Percentiles rank a stretch among this genome's conserved stretches.
Conservation (phyloP, 2,113 vertebrate genomes). For the Coracopsis vasa region DNA sequence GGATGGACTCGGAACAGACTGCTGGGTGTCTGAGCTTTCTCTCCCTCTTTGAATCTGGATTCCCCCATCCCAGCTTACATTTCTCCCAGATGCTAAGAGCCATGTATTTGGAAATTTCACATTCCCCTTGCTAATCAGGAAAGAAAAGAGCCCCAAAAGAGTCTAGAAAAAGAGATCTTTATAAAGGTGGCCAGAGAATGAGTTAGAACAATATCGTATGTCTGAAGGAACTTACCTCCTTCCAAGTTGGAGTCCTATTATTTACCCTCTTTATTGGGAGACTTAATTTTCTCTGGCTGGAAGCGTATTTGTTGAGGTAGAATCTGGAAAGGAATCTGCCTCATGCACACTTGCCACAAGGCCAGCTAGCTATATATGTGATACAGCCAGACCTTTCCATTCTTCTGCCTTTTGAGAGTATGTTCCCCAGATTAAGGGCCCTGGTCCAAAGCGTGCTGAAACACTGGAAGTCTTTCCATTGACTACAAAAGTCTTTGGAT, state of each 20-base stretch:
- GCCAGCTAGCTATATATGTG: constrained; percentile 20
- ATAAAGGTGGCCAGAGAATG: not conserved
- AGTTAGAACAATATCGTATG: constrained; percentile 13
- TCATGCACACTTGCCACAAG: constrained; percentile 1
- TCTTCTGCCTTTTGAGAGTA: constrained; percentile 7
- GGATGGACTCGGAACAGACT: not conserved
- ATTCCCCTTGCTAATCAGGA: not conserved
- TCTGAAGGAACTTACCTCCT: constrained; percentile 24
- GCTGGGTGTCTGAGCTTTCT: not conserved
- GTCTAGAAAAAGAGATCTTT: not conserved
- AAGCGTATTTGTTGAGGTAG: constrained; percentile 47
- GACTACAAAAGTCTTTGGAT: constrained; percentile 15
- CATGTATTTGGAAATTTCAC: not conserved
- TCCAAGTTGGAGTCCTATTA: constrained; percentile 33
- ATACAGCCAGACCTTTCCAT: not conserved
- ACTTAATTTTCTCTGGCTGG: constrained; percentile 37
- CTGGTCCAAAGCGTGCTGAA: constrained; percentile 32
- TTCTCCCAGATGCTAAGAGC: not conserved
- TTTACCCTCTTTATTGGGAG: constrained; percentile 25
- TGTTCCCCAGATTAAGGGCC: constrained; percentile 2
- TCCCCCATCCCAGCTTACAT: not conserved
- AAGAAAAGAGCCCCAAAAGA: not conserved
- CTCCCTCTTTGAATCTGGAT: not conserved
- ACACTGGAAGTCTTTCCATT: not conserved
- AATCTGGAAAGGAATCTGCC: constrained; percentile 34